Evolutionary conservation across 2,888 invertebrate species (phyloP).

Genomic region (Noctua pronuba): DNA sequence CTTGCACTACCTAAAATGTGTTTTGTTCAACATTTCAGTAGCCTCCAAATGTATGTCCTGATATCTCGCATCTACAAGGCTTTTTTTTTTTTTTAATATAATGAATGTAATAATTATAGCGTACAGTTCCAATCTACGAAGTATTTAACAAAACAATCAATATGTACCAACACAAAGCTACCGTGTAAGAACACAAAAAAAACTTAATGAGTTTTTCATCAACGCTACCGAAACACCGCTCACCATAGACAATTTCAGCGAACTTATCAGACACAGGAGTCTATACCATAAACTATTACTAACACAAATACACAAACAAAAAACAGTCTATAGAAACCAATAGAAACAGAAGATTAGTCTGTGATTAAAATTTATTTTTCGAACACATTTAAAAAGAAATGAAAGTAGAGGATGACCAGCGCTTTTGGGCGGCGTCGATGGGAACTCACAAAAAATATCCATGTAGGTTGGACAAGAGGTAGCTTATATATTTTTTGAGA

Average conservation of each 20-base stretch:
- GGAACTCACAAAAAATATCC: constrained; percentile 73
- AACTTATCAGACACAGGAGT: constrained; percentile 59
- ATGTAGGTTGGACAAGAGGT: constrained; percentile 76
- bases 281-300: constrained; percentile 61
- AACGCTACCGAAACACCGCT: constrained; percentile 35
- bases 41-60: not conserved
- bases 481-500: constrained; percentile 65
- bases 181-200: constrained; percentile 25
- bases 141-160: constrained; percentile 34
- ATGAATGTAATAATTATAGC: not conserved
- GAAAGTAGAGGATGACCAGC: constrained; percentile 79
- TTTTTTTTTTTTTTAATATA: not conserved
- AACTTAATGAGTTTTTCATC: constrained; percentile 55
- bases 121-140: not conserved
- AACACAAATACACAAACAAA: constrained; percentile 71
- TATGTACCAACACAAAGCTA: constrained; percentile 32
- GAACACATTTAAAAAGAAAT: constrained; percentile 74
- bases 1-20: not conserved
- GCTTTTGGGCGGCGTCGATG: constrained; percentile 80
- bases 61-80: not conserved
- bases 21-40: not conserved
- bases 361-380: constrained; percentile 86
- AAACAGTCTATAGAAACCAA: constrained; percentile 84
- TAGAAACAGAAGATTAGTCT: constrained; percentile 87
- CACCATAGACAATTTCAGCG: constrained; percentile 55